Evolutionary conservation across 1,140 invertebrate species (phyloP), one percentile per base, ranked within the genome.

Genomic region (Plectus sambesii): DNA sequence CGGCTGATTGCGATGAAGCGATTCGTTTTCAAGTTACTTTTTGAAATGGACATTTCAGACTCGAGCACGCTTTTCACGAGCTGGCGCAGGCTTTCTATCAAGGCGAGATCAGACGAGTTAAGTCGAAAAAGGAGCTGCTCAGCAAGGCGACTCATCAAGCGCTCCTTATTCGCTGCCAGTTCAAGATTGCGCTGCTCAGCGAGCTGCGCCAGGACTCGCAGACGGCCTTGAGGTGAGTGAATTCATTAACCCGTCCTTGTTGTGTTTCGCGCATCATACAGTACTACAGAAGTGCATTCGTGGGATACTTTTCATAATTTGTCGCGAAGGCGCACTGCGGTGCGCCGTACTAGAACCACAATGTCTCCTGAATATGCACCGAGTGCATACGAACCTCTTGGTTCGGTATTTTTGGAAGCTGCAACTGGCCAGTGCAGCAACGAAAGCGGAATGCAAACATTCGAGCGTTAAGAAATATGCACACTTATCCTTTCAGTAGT

Each of bases 171-270:
- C 74, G 92, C 20, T 89, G 97, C 75, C 85, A 92, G 61, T 96
- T 93, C 66, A 98, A 98, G 75, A 81, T 94, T 66, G 93, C 82
- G n/a, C 94, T 92, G 74, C 79, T 90, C 35, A 85, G 85, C 72
- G 92, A 98, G 74, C 70, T 96, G 38, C 83, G 84, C 61, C 85
- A 89, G 65, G 90, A 97, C 69, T 76, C 80, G 47, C 80, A 80
- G 62, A 81, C 82, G 9, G 86, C 88, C 23, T 78, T 89, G 54
- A 92, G 90, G 82, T 87, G 76, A 74, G 74, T 71, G 19, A 36
- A 43, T 24, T n/a, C 3, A 38, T 42, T 49, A 15, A 26, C 29
- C 4, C 25, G 15, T 60, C 40, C 36, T 45, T 37, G 24, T 36
- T 42, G 2, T 42, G 37, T 46, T 25, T 5, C 17, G 5, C 5